Evolutionary conservation across 2,888 invertebrate genomes (phyloP).

Genomic region (Stegophylla sp.): DNA sequence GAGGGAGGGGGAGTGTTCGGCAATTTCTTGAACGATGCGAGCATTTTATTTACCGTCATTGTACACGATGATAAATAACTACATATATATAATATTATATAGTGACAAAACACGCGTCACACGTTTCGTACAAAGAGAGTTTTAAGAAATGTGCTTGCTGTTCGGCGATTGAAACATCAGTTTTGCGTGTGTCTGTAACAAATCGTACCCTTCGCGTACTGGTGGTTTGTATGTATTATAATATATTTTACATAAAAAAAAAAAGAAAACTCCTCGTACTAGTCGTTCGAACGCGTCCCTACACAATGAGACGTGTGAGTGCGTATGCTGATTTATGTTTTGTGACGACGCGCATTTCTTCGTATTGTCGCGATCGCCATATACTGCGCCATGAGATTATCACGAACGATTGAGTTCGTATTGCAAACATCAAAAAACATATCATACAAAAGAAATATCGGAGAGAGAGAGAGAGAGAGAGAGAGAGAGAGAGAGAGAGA

Average conservation of each 20-base stretch:
- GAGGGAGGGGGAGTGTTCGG: too few species aligned
- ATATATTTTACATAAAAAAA: background rate
- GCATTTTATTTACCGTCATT: too few species aligned
- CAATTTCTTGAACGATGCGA: too few species aligned
- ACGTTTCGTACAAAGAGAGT: too few species aligned
- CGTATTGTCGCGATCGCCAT: background rate
- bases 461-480: background rate
- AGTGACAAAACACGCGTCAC: too few species aligned
- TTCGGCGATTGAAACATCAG: constrained; percentile 14
- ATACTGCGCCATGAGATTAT: background rate
- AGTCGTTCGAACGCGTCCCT: background rate
- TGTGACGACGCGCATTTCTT: background rate
- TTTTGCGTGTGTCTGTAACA: background rate
- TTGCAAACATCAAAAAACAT: background rate
- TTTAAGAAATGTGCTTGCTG: background rate
- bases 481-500: background rate
- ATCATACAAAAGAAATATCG: background rate
- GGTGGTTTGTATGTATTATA: background rate
- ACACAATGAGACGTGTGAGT: background rate
- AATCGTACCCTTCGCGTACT: background rate
- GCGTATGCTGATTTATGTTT: constrained; percentile 8
- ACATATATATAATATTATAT: too few species aligned
- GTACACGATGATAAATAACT: too few species aligned
- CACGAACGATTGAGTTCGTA: constrained; percentile 27
- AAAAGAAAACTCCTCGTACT: background rate